Percentiles rank a stretch among this genome's conserved stretches.
These are phyloP conservation scores for Saxidomus purpurata DNA, from an alignment of 1,140 invertebrate species.

Conservation along the genomic window DNA sequence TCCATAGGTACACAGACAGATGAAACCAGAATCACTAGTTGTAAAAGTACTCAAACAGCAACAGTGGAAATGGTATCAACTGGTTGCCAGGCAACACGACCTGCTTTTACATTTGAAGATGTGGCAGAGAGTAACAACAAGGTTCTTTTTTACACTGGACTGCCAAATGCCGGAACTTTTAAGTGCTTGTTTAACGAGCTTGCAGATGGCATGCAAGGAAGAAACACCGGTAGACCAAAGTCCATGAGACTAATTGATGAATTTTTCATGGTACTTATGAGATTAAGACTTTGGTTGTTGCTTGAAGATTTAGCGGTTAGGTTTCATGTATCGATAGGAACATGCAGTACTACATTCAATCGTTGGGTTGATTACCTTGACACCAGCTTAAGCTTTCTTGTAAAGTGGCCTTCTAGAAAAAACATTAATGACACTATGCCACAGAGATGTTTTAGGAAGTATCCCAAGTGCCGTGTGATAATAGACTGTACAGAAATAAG, in stretches of 20 bases:
- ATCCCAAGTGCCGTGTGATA: constrained; percentile 19
- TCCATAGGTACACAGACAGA: background rate
- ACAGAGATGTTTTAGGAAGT: background rate
- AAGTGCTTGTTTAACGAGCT: too few species aligned
- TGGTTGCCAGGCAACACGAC: background rate
- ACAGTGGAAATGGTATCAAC: too few species aligned
- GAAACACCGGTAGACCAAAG: constrained; percentile 1
- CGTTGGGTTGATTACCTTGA: too few species aligned
- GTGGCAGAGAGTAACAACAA: background rate
- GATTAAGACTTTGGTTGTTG: constrained; percentile 36
- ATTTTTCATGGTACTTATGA: constrained; percentile 43
- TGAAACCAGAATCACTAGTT: background rate
- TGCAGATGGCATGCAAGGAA: background rate
- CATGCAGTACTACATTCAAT: too few species aligned
- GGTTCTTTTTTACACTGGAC: too few species aligned
- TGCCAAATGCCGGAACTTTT: background rate
- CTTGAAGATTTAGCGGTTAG: constrained; percentile 38
- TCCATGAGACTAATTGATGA: constrained; percentile 24
- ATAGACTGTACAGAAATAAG: constrained; percentile 57
- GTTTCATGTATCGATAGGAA: constrained; percentile 46
- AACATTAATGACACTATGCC: constrained; percentile 23
- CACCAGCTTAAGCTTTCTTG: constrained; percentile 14
- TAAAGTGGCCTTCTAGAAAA: constrained; percentile 29
- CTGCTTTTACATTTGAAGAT: background rate
- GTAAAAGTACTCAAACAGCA: background rate